Evolutionary conservation across 1,140 invertebrate species (phyloP).

Genomic region (Himalopsyche phryganea): DNA sequence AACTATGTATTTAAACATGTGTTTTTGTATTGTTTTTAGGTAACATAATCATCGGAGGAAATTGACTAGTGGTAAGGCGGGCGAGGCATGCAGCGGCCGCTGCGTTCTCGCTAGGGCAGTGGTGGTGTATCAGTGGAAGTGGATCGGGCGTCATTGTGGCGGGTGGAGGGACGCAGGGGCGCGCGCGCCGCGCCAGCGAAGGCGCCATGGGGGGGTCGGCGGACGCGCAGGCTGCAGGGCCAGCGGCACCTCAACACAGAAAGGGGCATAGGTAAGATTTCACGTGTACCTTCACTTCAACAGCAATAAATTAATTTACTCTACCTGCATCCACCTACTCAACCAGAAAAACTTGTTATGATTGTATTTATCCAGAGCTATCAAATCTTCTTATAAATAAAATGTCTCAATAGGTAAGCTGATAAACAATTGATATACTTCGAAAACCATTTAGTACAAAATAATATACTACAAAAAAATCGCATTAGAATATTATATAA

Average conservation of each 20-base stretch:
- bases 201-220: constrained; percentile 37
- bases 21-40: background rate
- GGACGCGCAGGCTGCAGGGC: constrained; percentile 42
- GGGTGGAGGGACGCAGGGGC: constrained; percentile 14
- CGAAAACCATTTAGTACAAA: no score
- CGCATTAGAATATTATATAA: no score
- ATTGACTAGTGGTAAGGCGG: background rate
- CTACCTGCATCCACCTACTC: no score
- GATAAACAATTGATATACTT: no score
- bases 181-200: constrained; percentile 30
- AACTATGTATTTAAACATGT: background rate
- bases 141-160: background rate
- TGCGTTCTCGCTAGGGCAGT: background rate
- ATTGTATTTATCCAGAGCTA: no score
- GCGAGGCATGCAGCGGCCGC: background rate
- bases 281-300: background rate
- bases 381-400: no score
- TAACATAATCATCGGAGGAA: background rate
- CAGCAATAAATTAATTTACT: no score
- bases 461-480: no score
- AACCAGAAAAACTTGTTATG: no score
- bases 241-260: constrained; percentile 49
- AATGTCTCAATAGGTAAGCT: no score
- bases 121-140: no score
- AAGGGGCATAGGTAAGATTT: constrained; percentile 39